Conservation (phyloP, 1,140 invertebrate species). For the Procambarus virginalis region DNA sequence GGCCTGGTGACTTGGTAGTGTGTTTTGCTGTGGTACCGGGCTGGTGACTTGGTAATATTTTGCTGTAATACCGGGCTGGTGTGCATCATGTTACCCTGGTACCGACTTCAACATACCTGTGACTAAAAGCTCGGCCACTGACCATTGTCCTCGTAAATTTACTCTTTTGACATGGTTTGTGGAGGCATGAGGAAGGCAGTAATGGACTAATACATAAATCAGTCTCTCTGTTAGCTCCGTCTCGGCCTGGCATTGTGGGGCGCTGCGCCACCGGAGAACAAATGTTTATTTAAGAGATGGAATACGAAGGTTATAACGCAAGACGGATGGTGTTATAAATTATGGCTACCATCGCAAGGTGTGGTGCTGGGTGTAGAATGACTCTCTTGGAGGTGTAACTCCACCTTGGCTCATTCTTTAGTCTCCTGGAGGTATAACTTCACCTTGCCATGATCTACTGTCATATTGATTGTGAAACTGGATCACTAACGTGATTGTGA, state of each 20-base stretch:
- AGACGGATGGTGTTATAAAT: slow-evolving; percentile 37
- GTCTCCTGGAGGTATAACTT: too few species aligned
- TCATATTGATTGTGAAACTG: too few species aligned
- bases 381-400: neutral
- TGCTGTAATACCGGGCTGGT: too few species aligned
- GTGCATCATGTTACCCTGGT: too few species aligned
- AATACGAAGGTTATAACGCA: slow-evolving; percentile 27
- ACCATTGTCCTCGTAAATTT: neutral
- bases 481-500: too few species aligned
- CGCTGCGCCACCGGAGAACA: neutral
- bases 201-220: neutral
- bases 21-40: too few species aligned
- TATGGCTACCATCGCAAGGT: slow-evolving; percentile 32
- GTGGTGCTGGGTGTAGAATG: neutral
- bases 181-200: neutral
- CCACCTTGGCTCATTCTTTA: neutral
- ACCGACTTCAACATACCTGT: too few species aligned
- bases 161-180: neutral
- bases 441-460: too few species aligned
- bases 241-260: too few species aligned
- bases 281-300: slow-evolving; percentile 18
- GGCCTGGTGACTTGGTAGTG: too few species aligned
- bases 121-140: too few species aligned
- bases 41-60: too few species aligned
- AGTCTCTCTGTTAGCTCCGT: neutral